Percentiles rank a stretch among this genome's conserved stretches.
Evolutionary conservation across 2,113 vertebrate genomes (phyloP).

Genomic region (Heliornis fulica): DNA sequence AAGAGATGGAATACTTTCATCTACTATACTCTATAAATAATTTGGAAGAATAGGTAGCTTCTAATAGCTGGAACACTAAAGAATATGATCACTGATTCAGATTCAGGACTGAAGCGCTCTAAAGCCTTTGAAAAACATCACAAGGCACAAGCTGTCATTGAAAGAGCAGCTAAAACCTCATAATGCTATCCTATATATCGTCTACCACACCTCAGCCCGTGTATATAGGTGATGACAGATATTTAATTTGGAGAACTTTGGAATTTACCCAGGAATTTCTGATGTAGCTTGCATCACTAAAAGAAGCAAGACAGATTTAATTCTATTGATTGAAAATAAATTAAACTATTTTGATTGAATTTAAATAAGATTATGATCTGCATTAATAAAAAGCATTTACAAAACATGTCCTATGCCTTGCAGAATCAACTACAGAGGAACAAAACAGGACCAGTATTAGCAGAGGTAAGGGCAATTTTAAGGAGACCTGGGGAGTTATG

Average conservation of each 20-base stretch:
- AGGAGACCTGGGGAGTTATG: background rate
- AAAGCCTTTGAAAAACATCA: background rate
- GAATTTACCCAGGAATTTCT: conserved; percentile 16
- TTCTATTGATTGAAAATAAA: background rate
- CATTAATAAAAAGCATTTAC: background rate
- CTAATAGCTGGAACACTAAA: background rate
- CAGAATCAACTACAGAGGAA: background rate
- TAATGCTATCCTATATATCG: background rate
- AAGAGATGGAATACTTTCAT: background rate
- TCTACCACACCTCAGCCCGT: conserved; percentile 4
- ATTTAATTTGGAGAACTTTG: background rate
- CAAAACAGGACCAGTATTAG: background rate
- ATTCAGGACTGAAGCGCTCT: background rate
- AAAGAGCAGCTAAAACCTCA: background rate
- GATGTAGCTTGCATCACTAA: background rate
- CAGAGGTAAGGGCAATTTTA: background rate
- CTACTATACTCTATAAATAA: background rate
- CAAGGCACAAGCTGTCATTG: background rate
- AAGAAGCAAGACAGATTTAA: background rate
- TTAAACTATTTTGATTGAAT: background rate
- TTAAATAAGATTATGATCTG: conserved; percentile 3
- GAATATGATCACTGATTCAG: background rate
- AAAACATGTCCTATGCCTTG: background rate
- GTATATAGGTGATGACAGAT: background rate
- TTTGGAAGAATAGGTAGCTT: background rate